Evolutionary conservation across 2,797 vertebrate genomes (phyloP), one percentile per base, ranked within the genome.

Genomic region (Bovichtus variegatus): DNA sequence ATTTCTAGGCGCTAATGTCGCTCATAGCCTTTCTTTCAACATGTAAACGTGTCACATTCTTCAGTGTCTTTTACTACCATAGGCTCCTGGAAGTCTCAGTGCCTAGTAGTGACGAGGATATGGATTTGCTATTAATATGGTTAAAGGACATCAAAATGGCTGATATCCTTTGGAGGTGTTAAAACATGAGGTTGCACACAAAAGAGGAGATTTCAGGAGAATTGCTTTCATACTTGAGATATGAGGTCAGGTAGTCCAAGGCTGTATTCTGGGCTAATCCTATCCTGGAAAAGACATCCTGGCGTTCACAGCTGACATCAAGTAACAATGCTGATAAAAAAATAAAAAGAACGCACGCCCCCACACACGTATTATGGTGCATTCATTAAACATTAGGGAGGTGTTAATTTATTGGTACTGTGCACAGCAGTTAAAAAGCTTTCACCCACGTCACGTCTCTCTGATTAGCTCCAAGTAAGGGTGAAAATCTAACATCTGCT

Each of bases 401-500:
- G 83, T 75, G 84, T 80, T 77, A 44, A 76, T 85, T 71, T 74
- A 69, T 64, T 67, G 43, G 36, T 62, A 46, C 41, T 64, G 65
- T 74, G 78, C 76, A 65, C 67, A 65, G 58, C 63, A 72, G 71
- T 73, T 78, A 79, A 49, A 79, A 73, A 74, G 71, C 71, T 46
- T 50, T 86, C 79, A 65, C 68, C 78, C 85, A 80, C 71, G 53
- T 82, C 64, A 65, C 25, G 29, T 67, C 66, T 73, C 58, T 60
- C 60, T 76, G 75, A 73, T 80, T 71, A 73, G 66, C 54, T 81
- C 43, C 38, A 31, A 82, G 63, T 64, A 51, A 70, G 46, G 73
- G 62, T 74, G 61, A 72, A 76, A 49, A 19, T 49, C 46, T 40
- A 57, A 86, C 76, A 84, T 79, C 76, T 80, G 80, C 74, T 73